phyloP scores from a whole-genome alignment of 2,113 vertebrate genomes.

The Lepus timidus region DNA sequence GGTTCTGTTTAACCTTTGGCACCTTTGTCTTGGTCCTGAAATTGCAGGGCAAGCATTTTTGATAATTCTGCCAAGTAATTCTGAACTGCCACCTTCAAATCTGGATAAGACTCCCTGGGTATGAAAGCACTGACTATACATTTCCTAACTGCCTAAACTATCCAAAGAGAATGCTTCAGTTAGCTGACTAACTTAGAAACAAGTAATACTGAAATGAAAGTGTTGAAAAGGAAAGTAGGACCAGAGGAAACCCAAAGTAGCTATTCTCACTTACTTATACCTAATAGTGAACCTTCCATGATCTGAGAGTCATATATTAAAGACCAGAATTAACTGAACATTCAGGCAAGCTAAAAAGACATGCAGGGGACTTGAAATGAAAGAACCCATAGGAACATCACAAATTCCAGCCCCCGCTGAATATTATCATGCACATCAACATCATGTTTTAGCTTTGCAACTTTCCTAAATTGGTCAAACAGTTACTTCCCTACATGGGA shows the following conservation, averaged over 20 bases:
- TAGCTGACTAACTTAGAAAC: not conserved
- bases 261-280: not conserved
- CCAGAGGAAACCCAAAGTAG: not conserved
- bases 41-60: not conserved
- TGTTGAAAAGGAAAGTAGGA: slow-evolving; percentile 42
- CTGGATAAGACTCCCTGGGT: not conserved
- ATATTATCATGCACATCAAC: not conserved
- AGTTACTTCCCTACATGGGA: not conserved
- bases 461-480: not conserved
- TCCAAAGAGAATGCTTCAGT: not conserved
- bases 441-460: not conserved
- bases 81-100: slow-evolving; percentile 17
- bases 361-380: slow-evolving; percentile 8
- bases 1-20: slow-evolving; percentile 37
- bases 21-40: not conserved
- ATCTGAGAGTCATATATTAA: slow-evolving; percentile 5
- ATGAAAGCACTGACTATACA: not conserved
- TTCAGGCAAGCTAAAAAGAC: not conserved
- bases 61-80: not conserved
- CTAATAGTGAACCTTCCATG: not conserved
- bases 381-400: not conserved
- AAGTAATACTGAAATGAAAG: slow-evolving; percentile 49
- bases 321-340: not conserved
- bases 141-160: not conserved
- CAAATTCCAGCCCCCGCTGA: not conserved